Percentiles rank a stretch among this genome's conserved stretches.
Conservation (phyloP, 2,113 vertebrate genomes). For the Nerophis lumbriciformis region DNA sequence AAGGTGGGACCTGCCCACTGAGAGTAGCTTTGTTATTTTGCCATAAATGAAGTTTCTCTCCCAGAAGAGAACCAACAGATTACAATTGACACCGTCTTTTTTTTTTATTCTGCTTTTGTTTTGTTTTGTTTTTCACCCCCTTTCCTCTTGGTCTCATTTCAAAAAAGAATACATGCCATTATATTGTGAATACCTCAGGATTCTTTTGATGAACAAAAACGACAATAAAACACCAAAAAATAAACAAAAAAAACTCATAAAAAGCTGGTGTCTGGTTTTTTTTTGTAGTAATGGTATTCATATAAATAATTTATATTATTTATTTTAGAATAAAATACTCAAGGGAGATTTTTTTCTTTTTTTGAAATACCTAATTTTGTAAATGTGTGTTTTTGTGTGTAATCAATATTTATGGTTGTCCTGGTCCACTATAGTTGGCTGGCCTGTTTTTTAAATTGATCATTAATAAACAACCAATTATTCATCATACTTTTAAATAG, state of each 20-base stretch:
- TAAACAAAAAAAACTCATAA: constrained; percentile 68
- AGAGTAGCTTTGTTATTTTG: constrained; percentile 1
- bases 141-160: constrained; percentile 55
- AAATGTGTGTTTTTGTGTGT: too few relatives aligned
- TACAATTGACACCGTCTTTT: constrained; percentile 50
- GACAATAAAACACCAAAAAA: constrained; percentile 71
- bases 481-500: too few relatives aligned
- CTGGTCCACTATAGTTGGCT: too few relatives aligned
- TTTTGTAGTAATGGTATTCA: background rate
- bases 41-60: constrained; percentile 20
- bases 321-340: background rate
- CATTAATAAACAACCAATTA: too few relatives aligned
- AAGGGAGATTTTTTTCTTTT: background rate
- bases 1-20: constrained; percentile 18
- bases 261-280: constrained; percentile 22
- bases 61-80: constrained; percentile 23
- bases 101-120: constrained; percentile 20
- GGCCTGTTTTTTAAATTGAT: too few relatives aligned
- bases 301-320: background rate
- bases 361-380: too few relatives aligned
- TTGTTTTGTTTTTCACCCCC: constrained; percentile 42
- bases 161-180: constrained; percentile 77
- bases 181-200: constrained; percentile 84
- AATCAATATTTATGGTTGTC: too few relatives aligned
- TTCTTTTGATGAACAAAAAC: constrained; percentile 72